These are phyloP conservation scores for Dioctria rufipes DNA, from an alignment of 2,888 invertebrate species.

Conservation along the genomic window DNA sequence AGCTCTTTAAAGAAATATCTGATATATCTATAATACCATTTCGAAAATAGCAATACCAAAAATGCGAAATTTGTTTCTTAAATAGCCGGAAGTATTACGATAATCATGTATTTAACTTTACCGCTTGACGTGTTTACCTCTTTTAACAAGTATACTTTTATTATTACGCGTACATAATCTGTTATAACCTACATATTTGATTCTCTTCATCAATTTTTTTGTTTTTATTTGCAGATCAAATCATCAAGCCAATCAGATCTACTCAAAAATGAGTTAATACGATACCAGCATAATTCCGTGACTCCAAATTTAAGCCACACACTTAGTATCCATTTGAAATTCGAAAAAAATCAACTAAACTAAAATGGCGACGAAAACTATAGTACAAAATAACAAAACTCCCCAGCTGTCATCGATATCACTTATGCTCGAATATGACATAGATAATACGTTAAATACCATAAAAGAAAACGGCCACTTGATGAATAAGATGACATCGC, in stretches of 20 bases:
- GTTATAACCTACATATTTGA: not conserved
- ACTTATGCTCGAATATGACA: conserved; percentile 70
- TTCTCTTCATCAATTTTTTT: not conserved
- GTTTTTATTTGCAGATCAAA: not conserved
- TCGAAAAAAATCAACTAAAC: not conserved
- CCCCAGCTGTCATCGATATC: conserved; percentile 67
- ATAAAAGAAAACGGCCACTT: conserved; percentile 67
- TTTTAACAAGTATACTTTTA: not conserved
- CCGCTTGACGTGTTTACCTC: no score
- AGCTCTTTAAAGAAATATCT: no score
- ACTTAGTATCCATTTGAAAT: conserved; percentile 8
- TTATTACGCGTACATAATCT: not conserved
- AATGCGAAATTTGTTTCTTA: no score
- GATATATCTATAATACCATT: no score
- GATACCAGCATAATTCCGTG: not conserved
- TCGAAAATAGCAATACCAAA: no score
- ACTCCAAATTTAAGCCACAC: not conserved
- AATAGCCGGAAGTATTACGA: no score
- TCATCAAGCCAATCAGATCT: not conserved
- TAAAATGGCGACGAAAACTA: conserved; percentile 57
- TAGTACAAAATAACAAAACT: conserved; percentile 56
- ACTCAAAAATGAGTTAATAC: conserved; percentile 7
- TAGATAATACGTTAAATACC: conserved; percentile 70
- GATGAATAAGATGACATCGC: conserved; percentile 56
- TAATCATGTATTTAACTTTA: no score